phyloP scores from a whole-genome alignment of 2,113 vertebrate genomes.

The Microtus richardsoni region DNA sequence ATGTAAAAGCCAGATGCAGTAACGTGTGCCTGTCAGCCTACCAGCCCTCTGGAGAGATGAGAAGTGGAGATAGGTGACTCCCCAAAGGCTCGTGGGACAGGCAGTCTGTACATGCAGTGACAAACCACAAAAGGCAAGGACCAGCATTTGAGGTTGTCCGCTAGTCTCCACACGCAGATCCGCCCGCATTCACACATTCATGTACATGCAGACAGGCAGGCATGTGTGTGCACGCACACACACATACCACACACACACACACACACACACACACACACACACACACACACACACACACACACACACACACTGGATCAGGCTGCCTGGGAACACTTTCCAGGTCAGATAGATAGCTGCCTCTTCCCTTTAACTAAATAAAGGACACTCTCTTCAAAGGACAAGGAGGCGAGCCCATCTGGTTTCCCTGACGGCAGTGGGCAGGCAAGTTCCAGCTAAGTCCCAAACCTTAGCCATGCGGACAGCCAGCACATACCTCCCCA shows the following conservation, averaged over 20 bases:
- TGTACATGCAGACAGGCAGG: background rate
- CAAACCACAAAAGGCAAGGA: background rate
- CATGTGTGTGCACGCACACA: background rate
- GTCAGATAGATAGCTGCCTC: constrained; percentile 70
- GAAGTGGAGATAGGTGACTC: background rate
- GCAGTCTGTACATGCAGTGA: background rate
- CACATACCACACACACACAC: too few species aligned
- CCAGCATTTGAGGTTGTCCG: background rate
- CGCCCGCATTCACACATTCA: background rate
- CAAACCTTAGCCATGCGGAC: constrained; percentile 73
- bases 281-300: background rate
- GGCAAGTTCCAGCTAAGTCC: constrained; percentile 72
- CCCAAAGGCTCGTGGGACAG: background rate
- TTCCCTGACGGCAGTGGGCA: constrained; percentile 70
- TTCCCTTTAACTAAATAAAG: constrained; percentile 74
- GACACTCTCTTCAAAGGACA: constrained; percentile 75
- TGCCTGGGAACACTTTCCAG: constrained; percentile 68
- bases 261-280: background rate
- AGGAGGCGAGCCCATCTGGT: constrained; percentile 75
- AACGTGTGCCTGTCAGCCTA: background rate
- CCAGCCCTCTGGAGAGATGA: background rate
- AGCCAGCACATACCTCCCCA: constrained; percentile 77
- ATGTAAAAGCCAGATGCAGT: background rate
- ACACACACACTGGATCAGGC: background rate
- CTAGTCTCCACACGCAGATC: background rate